Evolutionary conservation across 2,113 vertebrate species (phyloP), one percentile per base, ranked within the genome.

Genomic region (Cariama cristata): DNA sequence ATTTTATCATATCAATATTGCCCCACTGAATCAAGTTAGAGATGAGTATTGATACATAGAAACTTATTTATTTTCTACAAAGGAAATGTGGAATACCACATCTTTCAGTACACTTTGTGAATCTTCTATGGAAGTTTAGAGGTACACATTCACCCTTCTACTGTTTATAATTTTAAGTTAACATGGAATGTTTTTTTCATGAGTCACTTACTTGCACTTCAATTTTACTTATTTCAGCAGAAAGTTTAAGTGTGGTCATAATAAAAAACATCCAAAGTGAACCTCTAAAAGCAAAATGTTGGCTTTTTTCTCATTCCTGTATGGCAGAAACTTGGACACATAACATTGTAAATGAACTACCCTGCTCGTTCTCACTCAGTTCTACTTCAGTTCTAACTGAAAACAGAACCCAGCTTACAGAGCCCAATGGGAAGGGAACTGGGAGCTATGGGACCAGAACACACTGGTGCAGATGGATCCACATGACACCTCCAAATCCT

Each of bases 1-100:
- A 83, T 86, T 97, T 94, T 75, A 62, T 97, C 91, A 86, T 35
- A 93, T 69, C 74, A 90, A 79, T 86, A 96, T 87, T 79, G 63
- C 74, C 67, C 60, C 66, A 88, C 66, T 89, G 89, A 93, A 94
- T 93, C 84, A 94, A 90, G 74, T 53, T 30, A 75, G 88, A 93
- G 69, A 80, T 38, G 38, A 79, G 81, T 76, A 94, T 44, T 95
- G 96, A 95, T 94, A 91, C 20, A 62, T 0, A 82, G 73, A 75
- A 95, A 87, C 10, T 5, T 91, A 58, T 33, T 95, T 96, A 87
- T 91, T 92, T 96, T 85, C 84, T 20, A 49, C 86, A 86, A 59
- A 83, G 81, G 92, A 92, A 82, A 74, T 73, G 58, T 42, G 47
- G 58, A 90, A 85, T 75, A 42, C 32, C 67, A 26, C 67, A 73